phyloP scores from a whole-genome alignment of 2,888 invertebrate genomes.

The Diplolepis rosae region DNA sequence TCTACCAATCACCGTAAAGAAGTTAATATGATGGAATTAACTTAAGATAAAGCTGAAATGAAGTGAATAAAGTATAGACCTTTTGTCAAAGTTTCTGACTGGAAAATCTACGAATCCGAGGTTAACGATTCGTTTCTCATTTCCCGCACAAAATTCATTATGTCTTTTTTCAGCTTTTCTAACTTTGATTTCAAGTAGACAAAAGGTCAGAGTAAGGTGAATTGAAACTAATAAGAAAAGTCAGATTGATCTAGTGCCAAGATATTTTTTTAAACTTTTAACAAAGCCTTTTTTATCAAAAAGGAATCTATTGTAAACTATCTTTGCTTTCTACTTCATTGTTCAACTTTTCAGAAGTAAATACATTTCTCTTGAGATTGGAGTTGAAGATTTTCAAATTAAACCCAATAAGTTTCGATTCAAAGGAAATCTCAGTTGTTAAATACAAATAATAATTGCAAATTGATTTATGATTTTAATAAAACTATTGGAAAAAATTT shows the following conservation, averaged over 20 bases:
- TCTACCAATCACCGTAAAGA: background rate
- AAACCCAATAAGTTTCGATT: too few relatives aligned
- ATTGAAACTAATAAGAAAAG: background rate
- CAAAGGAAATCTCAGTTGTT: too few relatives aligned
- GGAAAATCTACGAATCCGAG: background rate
- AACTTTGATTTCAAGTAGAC: background rate
- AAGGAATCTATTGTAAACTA: too few relatives aligned
- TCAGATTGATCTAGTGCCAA: background rate
- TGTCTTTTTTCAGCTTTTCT: background rate
- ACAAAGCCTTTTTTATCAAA: background rate
- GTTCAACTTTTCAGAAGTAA: background rate
- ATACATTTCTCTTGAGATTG: too few relatives aligned
- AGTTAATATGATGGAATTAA: constrained; percentile 1
- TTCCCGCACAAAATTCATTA: background rate
- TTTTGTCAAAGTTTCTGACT: background rate
- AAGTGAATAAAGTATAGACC: background rate
- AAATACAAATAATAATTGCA: too few relatives aligned
- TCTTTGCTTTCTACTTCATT: background rate
- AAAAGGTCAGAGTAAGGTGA: background rate
- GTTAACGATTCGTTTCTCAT: background rate
- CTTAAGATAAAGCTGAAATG: background rate
- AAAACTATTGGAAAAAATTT: too few relatives aligned
- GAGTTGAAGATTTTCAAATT: too few relatives aligned
- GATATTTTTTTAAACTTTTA: background rate
- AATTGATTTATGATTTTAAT: too few relatives aligned